A percentile compares a stretch with the other conserved stretches of the same genome.
Evolutionary conservation across 2,113 vertebrate genomes (phyloP).

Genomic region (Lagopus muta): DNA sequence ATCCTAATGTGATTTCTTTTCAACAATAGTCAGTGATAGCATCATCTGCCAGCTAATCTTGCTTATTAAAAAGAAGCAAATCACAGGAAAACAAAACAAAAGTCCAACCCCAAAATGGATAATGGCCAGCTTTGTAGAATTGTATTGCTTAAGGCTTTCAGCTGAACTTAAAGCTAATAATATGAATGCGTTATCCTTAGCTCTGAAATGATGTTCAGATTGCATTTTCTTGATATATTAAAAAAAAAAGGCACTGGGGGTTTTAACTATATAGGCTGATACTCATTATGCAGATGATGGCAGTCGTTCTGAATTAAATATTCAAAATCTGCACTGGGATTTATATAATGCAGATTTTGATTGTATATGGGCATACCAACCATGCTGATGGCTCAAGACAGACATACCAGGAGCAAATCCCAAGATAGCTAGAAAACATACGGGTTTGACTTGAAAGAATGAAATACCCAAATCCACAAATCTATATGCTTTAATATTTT

Average conservation of each 20-base stretch:
- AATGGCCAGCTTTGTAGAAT: neutral
- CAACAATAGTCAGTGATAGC: neutral
- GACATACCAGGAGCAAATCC: constrained; percentile 1
- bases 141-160: constrained; percentile 36
- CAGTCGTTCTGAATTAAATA: constrained; percentile 22
- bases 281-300: neutral
- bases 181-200: neutral
- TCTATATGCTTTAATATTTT: neutral
- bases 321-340: constrained; percentile 3
- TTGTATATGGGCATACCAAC: constrained; percentile 28
- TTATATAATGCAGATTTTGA: neutral
- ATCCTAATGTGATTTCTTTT: constrained; percentile 48
- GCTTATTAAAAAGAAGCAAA: constrained; percentile 19
- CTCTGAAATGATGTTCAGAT: constrained; percentile 5
- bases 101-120: neutral
- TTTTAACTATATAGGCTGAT: neutral
- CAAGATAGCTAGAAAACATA: neutral
- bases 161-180: constrained; percentile 29
- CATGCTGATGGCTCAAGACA: neutral
- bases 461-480: constrained; percentile 19
- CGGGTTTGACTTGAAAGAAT: neutral
- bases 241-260: neutral
- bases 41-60: constrained; percentile 26
- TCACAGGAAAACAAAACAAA: neutral
- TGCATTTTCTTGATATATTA: neutral